Evolutionary conservation across 2,888 invertebrate species (phyloP).

Genomic region (Apoderus coryli): DNA sequence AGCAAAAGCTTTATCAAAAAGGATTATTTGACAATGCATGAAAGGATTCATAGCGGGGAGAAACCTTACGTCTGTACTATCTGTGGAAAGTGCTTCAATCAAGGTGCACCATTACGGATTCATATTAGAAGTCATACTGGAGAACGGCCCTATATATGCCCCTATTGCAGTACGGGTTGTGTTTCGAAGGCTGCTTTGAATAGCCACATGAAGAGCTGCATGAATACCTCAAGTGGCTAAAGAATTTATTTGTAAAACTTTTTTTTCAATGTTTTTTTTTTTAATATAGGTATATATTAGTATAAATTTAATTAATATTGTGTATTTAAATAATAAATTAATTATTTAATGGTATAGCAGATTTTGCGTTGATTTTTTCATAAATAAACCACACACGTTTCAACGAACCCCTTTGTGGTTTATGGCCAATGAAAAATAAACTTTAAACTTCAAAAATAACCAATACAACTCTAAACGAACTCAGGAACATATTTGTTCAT

Average conservation of each 20-base stretch:
- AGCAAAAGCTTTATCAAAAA: conserved; percentile 28
- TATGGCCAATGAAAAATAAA: too few species aligned
- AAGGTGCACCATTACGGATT: conserved; percentile 43
- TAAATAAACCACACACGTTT: too few species aligned
- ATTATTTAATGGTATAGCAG: too few species aligned
- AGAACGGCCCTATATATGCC: conserved; percentile 42
- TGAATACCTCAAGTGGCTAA: conserved; percentile 18
- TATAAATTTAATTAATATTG: conserved; percentile 5
- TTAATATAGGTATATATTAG: conserved; percentile 4
- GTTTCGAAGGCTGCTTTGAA: conserved; percentile 44
- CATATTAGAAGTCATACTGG: conserved; percentile 48
- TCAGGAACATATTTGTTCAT: too few species aligned
- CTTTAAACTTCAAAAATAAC: too few species aligned
- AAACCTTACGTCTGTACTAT: conserved; percentile 45
- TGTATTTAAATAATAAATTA: conserved; percentile 2
- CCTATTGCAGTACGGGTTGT: conserved; percentile 41
- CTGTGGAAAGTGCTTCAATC: conserved; percentile 47
- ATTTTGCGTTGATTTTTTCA: too few species aligned
- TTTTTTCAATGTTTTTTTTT: conserved; percentile 3
- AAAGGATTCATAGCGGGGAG: conserved; percentile 46
- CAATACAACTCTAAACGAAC: too few species aligned
- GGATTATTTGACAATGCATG: conserved; percentile 40
- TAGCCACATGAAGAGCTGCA: conserved; percentile 39
- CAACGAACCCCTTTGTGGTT: too few species aligned
- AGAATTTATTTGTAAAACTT: too few species aligned